Conservation (phyloP, 2,888 invertebrate species). For the Microplitis deprimator region DNA sequence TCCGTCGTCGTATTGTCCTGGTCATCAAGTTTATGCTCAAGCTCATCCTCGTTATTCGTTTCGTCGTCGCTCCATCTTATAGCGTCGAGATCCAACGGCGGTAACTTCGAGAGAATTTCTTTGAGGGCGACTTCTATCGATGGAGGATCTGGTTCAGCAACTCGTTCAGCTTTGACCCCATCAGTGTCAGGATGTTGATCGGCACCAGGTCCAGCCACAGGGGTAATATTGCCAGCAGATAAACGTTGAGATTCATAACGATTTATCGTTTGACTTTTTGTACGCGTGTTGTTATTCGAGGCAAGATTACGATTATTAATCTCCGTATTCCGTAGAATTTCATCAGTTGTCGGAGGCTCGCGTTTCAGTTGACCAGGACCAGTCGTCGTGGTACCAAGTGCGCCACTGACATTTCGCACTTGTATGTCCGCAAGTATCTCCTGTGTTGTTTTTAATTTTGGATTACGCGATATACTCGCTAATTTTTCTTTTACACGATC, state of each 20-base stretch:
- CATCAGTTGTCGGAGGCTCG: conserved; percentile 56
- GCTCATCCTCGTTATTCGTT: conserved; percentile 45
- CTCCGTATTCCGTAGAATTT: background rate
- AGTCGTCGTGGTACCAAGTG: conserved; percentile 56
- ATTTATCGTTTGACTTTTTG: conserved; percentile 1
- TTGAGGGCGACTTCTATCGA: conserved; percentile 67
- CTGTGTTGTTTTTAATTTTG: conserved; percentile 83
- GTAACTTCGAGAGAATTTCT: conserved; percentile 78
- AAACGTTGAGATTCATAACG: conserved; percentile 14
- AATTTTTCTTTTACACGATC: conserved; percentile 75
- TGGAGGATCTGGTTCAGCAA: conserved; percentile 48
- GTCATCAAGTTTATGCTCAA: conserved; percentile 44
- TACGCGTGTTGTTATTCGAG: background rate
- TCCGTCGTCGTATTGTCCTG: conserved; percentile 20
- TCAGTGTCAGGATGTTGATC: conserved; percentile 43
- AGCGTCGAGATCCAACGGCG: conserved; percentile 77
- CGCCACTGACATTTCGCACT: conserved; percentile 73
- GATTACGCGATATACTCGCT: conserved; percentile 75
- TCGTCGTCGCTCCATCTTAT: conserved; percentile 72
- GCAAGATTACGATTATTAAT: background rate
- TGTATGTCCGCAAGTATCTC: conserved; percentile 86
- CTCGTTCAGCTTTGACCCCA: conserved; percentile 40
- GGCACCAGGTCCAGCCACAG: background rate
- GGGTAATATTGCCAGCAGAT: background rate
- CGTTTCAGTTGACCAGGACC: conserved; percentile 53